Evolutionary conservation across 2,888 invertebrate species (phyloP), one percentile per base, ranked within the genome.

Genomic region (Morpho achilles): DNA sequence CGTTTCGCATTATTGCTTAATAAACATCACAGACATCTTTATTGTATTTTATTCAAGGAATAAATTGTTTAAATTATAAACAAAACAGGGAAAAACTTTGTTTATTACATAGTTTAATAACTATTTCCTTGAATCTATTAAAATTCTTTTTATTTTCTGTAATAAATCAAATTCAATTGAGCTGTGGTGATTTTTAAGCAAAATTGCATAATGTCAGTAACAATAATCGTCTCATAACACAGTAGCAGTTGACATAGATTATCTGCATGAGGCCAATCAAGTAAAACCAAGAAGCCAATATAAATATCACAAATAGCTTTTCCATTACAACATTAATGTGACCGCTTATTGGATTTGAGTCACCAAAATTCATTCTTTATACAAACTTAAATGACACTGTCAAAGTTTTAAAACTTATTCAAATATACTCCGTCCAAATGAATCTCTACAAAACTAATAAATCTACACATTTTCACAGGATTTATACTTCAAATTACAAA

Each of bases 321-420:
- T 76, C 75, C 76, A 76, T 76, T 79, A 73, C 73, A 75, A 73
- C 74, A 73, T 76, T 71, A 75, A 69, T 70, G 75, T 70, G 74
- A 75, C 70, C 75, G 62, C 62, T 69, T 69, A 62, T 69, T 74
- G 69, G 49, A 55, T 58, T 71, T 70, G 72, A 76, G 74, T 76
- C 79, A 82, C 82, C 79, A 84, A 84, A 87, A 88, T 84, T 85
- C 82, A 80, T 84, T 80, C 77, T 78, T 78, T 83, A 74, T 82
- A 87, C 80, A 86, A 75, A 76, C 80, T 80, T 77, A 70, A 75
- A 76, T 76, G 75, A 81, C 76, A 79, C 73, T 80, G 84, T 87
- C 84, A 81, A 82, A 75, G 76, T 76, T 80, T 87, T 87, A 85
- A 87, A 88, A 86, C 88, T 89, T 88, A 87, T 84, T 87, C 80